phyloP scores from a whole-genome alignment of 2,113 vertebrate species.

The Megaleporinus macrocephalus region DNA sequence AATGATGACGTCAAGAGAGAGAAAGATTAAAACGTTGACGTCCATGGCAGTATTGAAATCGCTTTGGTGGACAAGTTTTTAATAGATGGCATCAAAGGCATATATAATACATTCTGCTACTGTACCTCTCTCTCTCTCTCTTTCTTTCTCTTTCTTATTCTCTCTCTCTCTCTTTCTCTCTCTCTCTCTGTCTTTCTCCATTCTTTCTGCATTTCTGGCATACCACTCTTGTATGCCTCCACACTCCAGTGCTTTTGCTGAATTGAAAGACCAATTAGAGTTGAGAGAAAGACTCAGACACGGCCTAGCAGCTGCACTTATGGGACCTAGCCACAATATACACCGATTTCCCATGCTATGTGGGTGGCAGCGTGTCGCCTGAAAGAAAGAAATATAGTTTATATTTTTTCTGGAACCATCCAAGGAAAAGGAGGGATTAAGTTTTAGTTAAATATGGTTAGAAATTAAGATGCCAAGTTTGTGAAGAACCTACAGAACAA shows the following conservation, averaged over 20 bases:
- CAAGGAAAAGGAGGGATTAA: neutral
- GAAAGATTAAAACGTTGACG: constrained; percentile 1
- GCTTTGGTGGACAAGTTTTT: neutral
- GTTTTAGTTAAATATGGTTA: neutral
- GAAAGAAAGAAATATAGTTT: neutral
- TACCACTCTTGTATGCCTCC: constrained; percentile 58
- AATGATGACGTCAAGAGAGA: neutral
- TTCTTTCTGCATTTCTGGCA: constrained; percentile 57
- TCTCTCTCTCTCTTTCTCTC: constrained; percentile 41
- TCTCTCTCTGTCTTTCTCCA: constrained; percentile 20
- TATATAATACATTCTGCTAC: neutral
- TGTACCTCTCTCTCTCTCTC: neutral
- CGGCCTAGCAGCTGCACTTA: neutral
- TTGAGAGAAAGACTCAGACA: constrained; percentile 7
- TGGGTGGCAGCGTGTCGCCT: neutral
- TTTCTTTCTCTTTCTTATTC: neutral
- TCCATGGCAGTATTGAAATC: neutral
- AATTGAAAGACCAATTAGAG: constrained; percentile 64
- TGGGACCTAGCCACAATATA: neutral
- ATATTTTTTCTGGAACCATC: neutral
- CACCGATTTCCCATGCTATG: constrained; percentile 8
- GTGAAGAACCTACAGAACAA: too few relatives aligned
- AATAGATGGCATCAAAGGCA: neutral
- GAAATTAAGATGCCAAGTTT: too few relatives aligned
- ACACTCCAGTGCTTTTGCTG: constrained; percentile 58